Conservation (phyloP, 2,888 invertebrate genomes). For the Synanthedon myopaeformis region DNA sequence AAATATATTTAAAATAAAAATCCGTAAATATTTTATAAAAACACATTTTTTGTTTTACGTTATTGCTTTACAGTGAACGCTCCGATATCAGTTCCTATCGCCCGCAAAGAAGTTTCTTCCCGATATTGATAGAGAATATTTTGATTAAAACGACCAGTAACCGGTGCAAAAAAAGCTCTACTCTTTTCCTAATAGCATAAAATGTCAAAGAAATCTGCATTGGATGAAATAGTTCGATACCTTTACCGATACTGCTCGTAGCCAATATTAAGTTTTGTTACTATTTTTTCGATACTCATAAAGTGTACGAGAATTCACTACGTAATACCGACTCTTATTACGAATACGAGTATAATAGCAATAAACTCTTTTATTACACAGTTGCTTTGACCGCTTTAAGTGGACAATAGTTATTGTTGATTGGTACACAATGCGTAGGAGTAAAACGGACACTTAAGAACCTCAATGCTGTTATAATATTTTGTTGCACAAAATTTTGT, state of each 20-base stretch:
- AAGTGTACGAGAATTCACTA: conserved; percentile 14
- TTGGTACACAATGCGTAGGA: conserved; percentile 58
- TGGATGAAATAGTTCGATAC: too few species aligned
- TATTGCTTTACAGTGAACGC: too few species aligned
- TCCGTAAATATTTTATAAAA: too few species aligned
- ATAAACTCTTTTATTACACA: not conserved
- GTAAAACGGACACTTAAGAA: conserved; percentile 13
- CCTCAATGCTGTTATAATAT: not conserved
- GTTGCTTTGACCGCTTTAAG: conserved; percentile 42
- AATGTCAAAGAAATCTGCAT: not conserved
- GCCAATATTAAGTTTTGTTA: too few species aligned
- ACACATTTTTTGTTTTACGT: too few species aligned
- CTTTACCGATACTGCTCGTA: too few species aligned
- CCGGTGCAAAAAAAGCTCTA: not conserved
- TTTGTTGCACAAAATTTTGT: not conserved
- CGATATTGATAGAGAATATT: conserved; percentile 29
- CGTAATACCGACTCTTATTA: too few species aligned
- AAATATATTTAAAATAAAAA: too few species aligned
- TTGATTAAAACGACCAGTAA: not conserved
- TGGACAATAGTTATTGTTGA: conserved; percentile 52
- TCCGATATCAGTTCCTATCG: conserved; percentile 40
- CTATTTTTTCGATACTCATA: conserved; percentile 30
- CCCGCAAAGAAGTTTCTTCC: conserved; percentile 35
- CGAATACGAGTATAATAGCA: too few species aligned
- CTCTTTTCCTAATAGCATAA: not conserved